These are phyloP conservation scores for Planiliza haematocheilus DNA, from an alignment of 2,113 vertebrate species.

Conservation along the genomic window DNA sequence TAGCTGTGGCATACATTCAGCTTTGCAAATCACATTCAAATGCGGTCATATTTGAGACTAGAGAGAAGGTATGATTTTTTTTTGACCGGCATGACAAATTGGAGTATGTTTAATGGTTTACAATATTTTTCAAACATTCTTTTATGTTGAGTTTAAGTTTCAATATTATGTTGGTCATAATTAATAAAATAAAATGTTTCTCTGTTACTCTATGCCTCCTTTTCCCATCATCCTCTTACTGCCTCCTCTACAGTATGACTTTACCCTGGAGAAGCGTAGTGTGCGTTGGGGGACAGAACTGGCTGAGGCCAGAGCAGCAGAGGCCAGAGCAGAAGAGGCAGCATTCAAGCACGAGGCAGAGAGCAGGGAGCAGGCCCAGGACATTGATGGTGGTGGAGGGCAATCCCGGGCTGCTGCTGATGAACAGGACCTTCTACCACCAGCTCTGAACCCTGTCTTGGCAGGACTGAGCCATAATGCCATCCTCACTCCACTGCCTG, in stretches of 20 bases:
- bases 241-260: conserved; percentile 89
- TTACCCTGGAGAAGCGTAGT: conserved; percentile 91
- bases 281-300: conserved; percentile 90
- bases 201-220: conserved; percentile 1
- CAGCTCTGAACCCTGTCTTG: conserved; percentile 91
- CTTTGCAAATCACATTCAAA: neutral
- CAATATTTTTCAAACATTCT: neutral
- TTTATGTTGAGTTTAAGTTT: no score
- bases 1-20: neutral
- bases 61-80: no score
- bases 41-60: no score
- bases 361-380: conserved; percentile 66
- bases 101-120: neutral
- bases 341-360: conserved; percentile 76
- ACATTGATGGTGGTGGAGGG: conserved; percentile 66
- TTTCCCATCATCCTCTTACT: neutral
- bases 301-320: conserved; percentile 86
- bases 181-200: neutral
- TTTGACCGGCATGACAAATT: neutral
- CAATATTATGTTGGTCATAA: no score
- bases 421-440: conserved; percentile 84
- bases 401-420: conserved; percentile 67
- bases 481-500: conserved; percentile 95
- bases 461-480: conserved; percentile 92
- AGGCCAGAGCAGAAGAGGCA: conserved; percentile 81